A percentile compares a stretch with the other conserved stretches of the same genome.
phyloP scores from a whole-genome alignment of 2,797 vertebrate species.

The Enteromius thamalakanensis region DNA sequence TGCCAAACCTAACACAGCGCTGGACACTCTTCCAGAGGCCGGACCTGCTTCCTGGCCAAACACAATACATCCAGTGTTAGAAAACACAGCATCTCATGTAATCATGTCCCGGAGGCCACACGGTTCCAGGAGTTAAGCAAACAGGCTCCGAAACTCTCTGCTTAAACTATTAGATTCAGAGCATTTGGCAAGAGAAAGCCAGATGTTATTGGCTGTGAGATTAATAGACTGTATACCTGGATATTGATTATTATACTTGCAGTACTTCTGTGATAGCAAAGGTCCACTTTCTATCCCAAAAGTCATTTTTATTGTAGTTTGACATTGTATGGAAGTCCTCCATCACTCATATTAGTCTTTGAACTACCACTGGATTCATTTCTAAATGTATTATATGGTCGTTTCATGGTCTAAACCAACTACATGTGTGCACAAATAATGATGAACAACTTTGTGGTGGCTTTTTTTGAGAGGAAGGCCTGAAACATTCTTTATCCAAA shows the following conservation, averaged over 20 bases:
- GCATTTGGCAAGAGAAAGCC: slow-evolving; percentile 64
- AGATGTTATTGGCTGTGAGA: slow-evolving; percentile 64
- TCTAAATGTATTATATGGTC: slow-evolving; percentile 3
- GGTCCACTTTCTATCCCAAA: slow-evolving; percentile 60
- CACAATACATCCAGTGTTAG: slow-evolving; percentile 53
- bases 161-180: slow-evolving; percentile 63
- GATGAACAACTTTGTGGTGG: background rate
- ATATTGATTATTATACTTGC: slow-evolving; percentile 68
- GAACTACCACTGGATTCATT: background rate
- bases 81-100: slow-evolving; percentile 59
- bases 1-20: slow-evolving; percentile 63
- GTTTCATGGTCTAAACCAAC: background rate
- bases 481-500: background rate
- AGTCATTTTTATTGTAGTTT: background rate
- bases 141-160: slow-evolving; percentile 8
- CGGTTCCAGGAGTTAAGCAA: slow-evolving; percentile 61
- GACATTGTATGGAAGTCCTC: background rate
- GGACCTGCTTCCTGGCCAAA: slow-evolving; percentile 57
- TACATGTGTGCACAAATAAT: background rate
- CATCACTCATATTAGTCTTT: background rate
- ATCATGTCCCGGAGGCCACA: slow-evolving; percentile 60
- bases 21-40: slow-evolving; percentile 57
- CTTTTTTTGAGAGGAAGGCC: background rate
- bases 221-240: slow-evolving; percentile 45
- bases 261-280: slow-evolving; percentile 60